Percentiles rank a stretch among this genome's conserved stretches.
Conservation (phyloP, 2,888 invertebrate species). For the Dynastes hyllus region DNA sequence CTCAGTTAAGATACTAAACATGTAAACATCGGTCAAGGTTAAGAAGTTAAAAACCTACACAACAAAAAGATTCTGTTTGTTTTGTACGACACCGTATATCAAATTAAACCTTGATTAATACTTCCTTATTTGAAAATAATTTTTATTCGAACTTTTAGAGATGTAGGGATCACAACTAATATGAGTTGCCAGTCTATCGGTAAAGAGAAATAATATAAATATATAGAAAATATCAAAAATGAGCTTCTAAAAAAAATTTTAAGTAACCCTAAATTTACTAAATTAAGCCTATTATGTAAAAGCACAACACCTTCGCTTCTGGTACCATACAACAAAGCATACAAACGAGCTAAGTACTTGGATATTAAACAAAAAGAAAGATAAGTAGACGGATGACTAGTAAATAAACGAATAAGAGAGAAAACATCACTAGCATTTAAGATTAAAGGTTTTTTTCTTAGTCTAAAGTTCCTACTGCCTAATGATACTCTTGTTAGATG, state of each 20-base stretch:
- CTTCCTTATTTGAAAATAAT: too few species aligned
- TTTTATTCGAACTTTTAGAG: neutral
- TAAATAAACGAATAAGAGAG: constrained; percentile 16
- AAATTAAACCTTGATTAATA: too few species aligned
- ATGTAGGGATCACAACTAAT: constrained; percentile 14
- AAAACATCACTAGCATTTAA: constrained; percentile 6
- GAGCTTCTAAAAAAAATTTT: constrained; percentile 5
- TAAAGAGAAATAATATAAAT: neutral
- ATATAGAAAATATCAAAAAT: constrained; percentile 20
- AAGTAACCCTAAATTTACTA: constrained; percentile 3
- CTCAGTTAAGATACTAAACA: too few species aligned
- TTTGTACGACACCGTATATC: too few species aligned
- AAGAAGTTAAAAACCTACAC: too few species aligned
- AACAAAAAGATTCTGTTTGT: too few species aligned
- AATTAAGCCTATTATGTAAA: neutral
- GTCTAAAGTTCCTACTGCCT: neutral
- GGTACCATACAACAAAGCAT: constrained; percentile 16
- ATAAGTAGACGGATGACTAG: constrained; percentile 29
- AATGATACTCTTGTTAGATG: neutral
- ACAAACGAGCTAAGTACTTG: constrained; percentile 20
- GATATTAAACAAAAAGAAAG: constrained; percentile 6
- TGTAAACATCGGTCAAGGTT: too few species aligned
- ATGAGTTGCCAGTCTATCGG: neutral
- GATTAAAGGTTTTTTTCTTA: constrained; percentile 13
- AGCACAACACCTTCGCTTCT: neutral